These are phyloP conservation scores for Hoplodrina blanda DNA, from an alignment of 2,888 invertebrate genomes.

Conservation along the genomic window DNA sequence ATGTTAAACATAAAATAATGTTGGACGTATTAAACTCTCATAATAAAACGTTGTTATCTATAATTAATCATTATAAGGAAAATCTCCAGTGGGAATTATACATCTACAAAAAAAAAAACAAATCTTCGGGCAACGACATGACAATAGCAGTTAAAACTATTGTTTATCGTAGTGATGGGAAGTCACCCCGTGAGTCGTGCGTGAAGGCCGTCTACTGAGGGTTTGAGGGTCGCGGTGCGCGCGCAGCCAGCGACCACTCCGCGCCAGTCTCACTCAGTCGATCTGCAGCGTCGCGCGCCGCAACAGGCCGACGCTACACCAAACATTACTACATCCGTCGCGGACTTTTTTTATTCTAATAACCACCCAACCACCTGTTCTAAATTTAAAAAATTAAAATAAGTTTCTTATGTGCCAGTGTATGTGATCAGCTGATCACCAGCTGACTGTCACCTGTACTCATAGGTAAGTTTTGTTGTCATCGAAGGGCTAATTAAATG, in stretches of 20 bases:
- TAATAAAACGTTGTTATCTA: background rate
- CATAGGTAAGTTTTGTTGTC: constrained; percentile 77
- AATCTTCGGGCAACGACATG: constrained; percentile 1
- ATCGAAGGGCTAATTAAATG: constrained; percentile 75
- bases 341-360: constrained; percentile 60
- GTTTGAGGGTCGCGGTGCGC: constrained; percentile 78
- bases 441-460: constrained; percentile 62
- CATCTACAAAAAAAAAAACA: background rate
- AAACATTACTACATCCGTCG: constrained; percentile 58
- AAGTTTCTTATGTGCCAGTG: constrained; percentile 62
- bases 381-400: constrained; percentile 40
- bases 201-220: constrained; percentile 73
- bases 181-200: constrained; percentile 61
- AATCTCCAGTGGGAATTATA: background rate
- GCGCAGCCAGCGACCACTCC: constrained; percentile 69
- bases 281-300: constrained; percentile 82
- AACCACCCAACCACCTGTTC: constrained; percentile 64
- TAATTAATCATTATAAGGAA: background rate
- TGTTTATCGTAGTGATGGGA: constrained; percentile 51
- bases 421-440: constrained; percentile 57
- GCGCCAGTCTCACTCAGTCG: constrained; percentile 79
- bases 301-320: constrained; percentile 73
- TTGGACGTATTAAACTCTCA: background rate
- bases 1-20: too few relatives aligned
- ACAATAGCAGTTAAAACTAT: constrained; percentile 25